Percentiles rank a stretch among this genome's conserved stretches.
Conservation (phyloP, 2,113 vertebrate genomes). For the Aspiorhynchus laticeps region DNA sequence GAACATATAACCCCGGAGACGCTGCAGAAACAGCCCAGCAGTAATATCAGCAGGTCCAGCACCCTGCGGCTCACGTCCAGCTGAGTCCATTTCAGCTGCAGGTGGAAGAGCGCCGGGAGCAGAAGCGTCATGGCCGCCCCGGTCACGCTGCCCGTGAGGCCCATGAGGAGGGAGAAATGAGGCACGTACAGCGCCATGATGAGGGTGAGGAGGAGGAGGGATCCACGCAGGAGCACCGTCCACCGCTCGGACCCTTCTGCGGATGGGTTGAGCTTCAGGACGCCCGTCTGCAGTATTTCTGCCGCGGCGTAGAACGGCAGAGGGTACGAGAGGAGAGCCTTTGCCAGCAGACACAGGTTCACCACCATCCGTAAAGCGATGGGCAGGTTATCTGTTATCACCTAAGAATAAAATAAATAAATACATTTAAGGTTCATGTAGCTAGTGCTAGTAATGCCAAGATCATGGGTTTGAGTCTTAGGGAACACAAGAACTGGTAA, state of each 20-base stretch:
- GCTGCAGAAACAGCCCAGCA: constrained; percentile 77
- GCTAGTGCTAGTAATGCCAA: no score
- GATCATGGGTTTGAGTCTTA: no score
- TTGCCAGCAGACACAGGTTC: constrained; percentile 79
- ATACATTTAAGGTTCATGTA: background rate
- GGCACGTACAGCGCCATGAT: constrained; percentile 77
- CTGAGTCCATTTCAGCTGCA: constrained; percentile 77
- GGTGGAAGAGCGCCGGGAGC: constrained; percentile 81
- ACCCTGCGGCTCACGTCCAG: constrained; percentile 68
- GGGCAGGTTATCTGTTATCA: constrained; percentile 82
- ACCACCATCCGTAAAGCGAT: constrained; percentile 74
- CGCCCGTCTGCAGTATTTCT: constrained; percentile 73
- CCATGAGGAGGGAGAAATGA: constrained; percentile 80
- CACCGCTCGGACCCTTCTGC: background rate
- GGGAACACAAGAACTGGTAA: no score
- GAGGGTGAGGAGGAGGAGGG: constrained; percentile 75
- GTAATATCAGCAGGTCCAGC: constrained; percentile 74
- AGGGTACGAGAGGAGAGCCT: constrained; percentile 81
- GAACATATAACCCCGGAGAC: constrained; percentile 78
- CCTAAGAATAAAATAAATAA: constrained; percentile 6
- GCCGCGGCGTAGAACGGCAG: constrained; percentile 80
- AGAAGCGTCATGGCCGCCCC: constrained; percentile 79
- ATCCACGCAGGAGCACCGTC: constrained; percentile 65
- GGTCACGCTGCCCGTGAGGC: constrained; percentile 79
- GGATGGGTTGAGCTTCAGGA: constrained; percentile 56